Base-by-base conservation (phyloP, 2,113 vertebrate species). In the Rhinoptilus africanus region DNA sequence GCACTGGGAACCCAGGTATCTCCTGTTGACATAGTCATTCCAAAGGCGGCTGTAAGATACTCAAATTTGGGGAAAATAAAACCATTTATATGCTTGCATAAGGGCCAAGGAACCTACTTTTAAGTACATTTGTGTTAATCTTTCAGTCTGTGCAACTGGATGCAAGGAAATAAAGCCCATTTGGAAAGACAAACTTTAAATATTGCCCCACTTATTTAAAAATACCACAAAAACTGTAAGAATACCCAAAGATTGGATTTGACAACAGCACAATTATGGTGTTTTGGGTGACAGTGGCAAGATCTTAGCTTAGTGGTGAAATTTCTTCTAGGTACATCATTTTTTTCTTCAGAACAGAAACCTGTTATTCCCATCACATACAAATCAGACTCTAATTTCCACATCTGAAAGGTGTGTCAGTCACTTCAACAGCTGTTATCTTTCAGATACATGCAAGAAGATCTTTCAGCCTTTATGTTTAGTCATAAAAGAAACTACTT, bases 21-120 rank as follows among this genome's bases (percentile, higher is more conserved):
- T 94, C 69, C 80, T 95, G 92, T 94, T 96, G 84, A 97, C 30
- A 85, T 94, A 84, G 73, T 53, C 73, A 85, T 91, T 95, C 87
- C 91, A 96, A 91, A 86, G 77, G 56, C 51, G 89, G 78, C 68
- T 35, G 32, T 54, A 74, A 91, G 41, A 30, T 89, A 78, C 73
- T 22, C 48, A 91, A 35, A 74, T 81, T 28, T 64, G 1, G 34
- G 30, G 48, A 89, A 97, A 93, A 91, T 75, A 71, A 91, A 91
- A 32, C 22, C 48, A 72, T 85, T 89, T 94, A 75, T 71, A 89
- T 87, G 43, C 48, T 79, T 74, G 26, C 45, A 71, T 32, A 14
- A 75, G 50, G 69, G 59, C 50, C 37, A 74, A 77, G 27, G 12
- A 85, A 75, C 50, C 34, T 78, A 23, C 50, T 94, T 93, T 43